Conservation (phyloP, 2,113 vertebrate genomes). For the Agapornis roseicollis region DNA sequence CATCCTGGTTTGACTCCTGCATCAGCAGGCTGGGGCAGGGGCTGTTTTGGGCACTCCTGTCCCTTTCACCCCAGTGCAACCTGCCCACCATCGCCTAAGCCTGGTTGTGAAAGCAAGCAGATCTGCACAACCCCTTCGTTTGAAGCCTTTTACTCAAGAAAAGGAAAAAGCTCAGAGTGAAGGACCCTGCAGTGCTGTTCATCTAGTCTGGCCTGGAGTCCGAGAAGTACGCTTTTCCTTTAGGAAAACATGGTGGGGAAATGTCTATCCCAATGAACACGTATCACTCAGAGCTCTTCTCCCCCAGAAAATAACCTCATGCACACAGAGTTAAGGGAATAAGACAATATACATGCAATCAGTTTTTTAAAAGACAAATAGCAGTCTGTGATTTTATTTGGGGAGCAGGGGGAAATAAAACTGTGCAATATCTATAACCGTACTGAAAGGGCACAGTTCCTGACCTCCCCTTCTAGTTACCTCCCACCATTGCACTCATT, state of each 20-base stretch:
- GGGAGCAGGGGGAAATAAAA: neutral
- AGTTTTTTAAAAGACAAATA: neutral
- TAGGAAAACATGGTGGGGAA: neutral
- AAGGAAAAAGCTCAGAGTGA: neutral
- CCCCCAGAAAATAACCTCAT: neutral
- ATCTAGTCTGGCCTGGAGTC: neutral
- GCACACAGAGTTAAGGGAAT: neutral
- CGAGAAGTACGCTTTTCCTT: neutral
- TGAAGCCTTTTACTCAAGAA: neutral
- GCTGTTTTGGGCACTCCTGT: neutral
- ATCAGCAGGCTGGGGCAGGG: neutral
- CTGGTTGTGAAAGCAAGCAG: neutral
- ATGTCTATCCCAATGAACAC: neutral
- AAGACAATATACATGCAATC: neutral
- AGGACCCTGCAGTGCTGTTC: neutral
- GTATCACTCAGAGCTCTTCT: neutral
- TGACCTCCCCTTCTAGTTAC: neutral
- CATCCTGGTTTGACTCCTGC: neutral
- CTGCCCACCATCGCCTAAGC: fast-evolving
- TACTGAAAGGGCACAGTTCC: neutral
- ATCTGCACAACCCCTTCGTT: neutral
- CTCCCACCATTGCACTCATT: neutral
- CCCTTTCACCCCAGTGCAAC: fast-evolving
- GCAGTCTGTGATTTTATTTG: neutral
- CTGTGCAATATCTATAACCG: fast-evolving